Base-by-base conservation (phyloP, 1,140 invertebrate species). In the Leptonema lineaticorne region DNA sequence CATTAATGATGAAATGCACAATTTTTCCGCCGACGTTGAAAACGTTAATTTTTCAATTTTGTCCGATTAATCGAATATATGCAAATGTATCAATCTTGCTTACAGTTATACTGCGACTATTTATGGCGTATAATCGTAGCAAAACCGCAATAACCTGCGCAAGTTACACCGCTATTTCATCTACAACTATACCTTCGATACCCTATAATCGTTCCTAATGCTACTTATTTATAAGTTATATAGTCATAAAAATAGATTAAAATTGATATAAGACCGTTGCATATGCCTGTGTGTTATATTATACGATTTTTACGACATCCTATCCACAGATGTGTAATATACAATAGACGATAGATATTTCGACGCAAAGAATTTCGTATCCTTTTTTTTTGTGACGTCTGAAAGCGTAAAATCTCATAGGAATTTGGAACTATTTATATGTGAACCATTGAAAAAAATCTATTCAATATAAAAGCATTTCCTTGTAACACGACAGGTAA, bases 71-170 rank as follows among this genome's bases (percentile, higher is more conserved):
- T 9, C 37, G 37, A 41, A 16, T 41, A 53, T 14, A 53, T 53
- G 50, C 50, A 53, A 53, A 53, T 53, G 50, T 11, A 24, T 22
- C 50, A 18, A 53, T 53, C 14, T 26, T 9, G 8, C 2, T 20
- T 26, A 53, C 50, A 53, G 50, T 53, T 53, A 53, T 53, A 24
- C 22, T 7, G 8, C 27, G 24, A 9, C 50, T 53, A 41, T 41
- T 41, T 41, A 41, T 24, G 50, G 20, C 50, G 8, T 1, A 24
- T 48, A 53, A 41, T 41, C 24, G 22, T 24, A 53, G n/a, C 50
- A 9, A 53, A 53, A 53, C 50, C 50, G 50, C 50, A 53, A 53
- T 53, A 24, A 53, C 7, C 11, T 33, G 30, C 11, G 30, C 30
- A 11, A 3, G 37, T 41, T 41, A 41, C 37, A 16, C 11, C 16